These are phyloP conservation scores for Neolamprologus modestus DNA, from an alignment of 2,113 vertebrate species.

Conservation along the genomic window DNA sequence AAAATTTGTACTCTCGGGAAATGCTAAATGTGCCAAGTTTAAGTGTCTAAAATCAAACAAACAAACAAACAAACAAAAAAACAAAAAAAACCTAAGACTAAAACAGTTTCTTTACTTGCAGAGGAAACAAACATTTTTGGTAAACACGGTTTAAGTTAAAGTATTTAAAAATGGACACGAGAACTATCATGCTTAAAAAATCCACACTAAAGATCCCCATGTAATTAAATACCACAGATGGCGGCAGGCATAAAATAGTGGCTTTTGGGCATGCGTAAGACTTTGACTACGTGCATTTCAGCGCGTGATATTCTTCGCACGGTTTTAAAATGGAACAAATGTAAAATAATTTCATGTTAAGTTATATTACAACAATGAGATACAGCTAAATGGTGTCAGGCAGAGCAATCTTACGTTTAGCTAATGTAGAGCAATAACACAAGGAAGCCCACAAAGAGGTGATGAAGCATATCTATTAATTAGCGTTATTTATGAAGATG, in stretches of 20 bases:
- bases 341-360: background rate
- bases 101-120: background rate
- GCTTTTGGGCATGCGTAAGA: background rate
- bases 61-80: background rate
- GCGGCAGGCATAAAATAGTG: background rate
- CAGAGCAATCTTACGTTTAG: background rate
- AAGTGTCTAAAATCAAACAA: background rate
- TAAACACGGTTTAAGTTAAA: background rate
- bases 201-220: background rate
- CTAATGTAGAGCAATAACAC: background rate
- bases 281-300: background rate
- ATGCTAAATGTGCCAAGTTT: background rate
- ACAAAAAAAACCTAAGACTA: background rate
- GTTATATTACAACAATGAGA: background rate
- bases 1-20: background rate
- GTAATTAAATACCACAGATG: background rate
- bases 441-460: background rate
- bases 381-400: background rate
- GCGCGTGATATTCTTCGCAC: background rate
- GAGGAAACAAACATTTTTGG: background rate
- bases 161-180: background rate
- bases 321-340: background rate
- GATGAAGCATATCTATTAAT: background rate
- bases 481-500: background rate
- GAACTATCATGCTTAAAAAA: background rate